Conservation (phyloP, 1,140 invertebrate species). For the Drosophila grimshawi region DNA sequence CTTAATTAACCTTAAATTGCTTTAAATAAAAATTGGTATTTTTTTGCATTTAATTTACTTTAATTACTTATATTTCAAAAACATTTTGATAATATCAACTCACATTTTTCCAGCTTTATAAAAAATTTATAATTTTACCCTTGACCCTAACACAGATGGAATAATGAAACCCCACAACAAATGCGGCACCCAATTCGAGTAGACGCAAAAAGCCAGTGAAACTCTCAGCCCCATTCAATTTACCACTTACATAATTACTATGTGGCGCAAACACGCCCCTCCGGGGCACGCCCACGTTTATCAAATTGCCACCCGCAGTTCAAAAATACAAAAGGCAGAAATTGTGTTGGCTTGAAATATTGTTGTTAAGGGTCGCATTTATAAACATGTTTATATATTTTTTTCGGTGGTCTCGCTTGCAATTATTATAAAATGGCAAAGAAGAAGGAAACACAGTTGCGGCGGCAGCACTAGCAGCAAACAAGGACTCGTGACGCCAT, state of each 20-base stretch:
- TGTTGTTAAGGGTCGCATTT: conserved; percentile 64
- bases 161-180: conserved; percentile 3
- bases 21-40: too few relatives aligned
- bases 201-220: background rate
- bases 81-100: too few relatives aligned
- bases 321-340: conserved; percentile 37
- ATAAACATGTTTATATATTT: conserved; percentile 31
- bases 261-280: conserved; percentile 13
- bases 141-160: conserved; percentile 1
- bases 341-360: conserved; percentile 56
- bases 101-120: background rate
- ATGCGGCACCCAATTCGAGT: background rate
- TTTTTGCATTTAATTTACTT: too few relatives aligned
- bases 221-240: conserved; percentile 25
- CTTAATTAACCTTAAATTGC: too few relatives aligned
- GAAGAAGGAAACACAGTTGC: conserved; percentile 32
- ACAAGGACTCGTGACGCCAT: conserved; percentile 57
- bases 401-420: conserved; percentile 65
- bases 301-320: conserved; percentile 42
- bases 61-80: too few relatives aligned
- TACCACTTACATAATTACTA: conserved; percentile 44
- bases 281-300: conserved; percentile 47
- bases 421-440: conserved; percentile 79
- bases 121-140: background rate
- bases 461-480: conserved; percentile 45